phyloP scores from a whole-genome alignment of 2,797 vertebrate genomes.

The Cephalopachus bancanus region DNA sequence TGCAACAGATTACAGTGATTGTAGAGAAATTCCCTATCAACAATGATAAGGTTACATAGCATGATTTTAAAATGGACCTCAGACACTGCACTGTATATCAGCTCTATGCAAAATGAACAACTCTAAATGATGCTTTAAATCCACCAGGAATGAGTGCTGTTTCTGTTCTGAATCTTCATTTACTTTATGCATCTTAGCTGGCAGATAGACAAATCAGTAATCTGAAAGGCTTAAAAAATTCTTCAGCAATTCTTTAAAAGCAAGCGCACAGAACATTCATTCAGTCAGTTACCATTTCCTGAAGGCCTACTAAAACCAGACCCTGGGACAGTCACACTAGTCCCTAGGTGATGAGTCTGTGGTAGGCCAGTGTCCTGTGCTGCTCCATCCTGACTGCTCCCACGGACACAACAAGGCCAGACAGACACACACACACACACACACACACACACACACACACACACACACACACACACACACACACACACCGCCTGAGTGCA shows the following conservation, averaged over 20 bases:
- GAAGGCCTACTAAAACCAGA: neutral
- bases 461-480: no score
- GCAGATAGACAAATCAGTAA: constrained; percentile 20
- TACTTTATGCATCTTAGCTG: constrained; percentile 40
- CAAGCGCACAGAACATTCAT: neutral
- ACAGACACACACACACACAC: neutral
- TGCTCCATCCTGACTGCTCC: neutral
- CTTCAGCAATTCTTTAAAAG: neutral
- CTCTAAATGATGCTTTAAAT: constrained; percentile 40
- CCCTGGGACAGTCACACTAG: neutral
- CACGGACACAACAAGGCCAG: neutral
- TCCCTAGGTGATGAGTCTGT: neutral
- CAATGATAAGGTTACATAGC: constrained; percentile 46
- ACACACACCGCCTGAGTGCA: neutral
- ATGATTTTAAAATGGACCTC: constrained; percentile 29
- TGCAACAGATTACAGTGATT: constrained; percentile 42
- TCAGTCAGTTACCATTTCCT: neutral
- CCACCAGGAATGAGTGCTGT: constrained; percentile 1
- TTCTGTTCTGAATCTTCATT: neutral
- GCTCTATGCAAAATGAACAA: constrained; percentile 48
- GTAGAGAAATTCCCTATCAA: constrained; percentile 14
- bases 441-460: no score
- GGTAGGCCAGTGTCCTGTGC: neutral
- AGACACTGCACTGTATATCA: neutral
- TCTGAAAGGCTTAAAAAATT: constrained; percentile 17